Evolutionary conservation across 2,113 vertebrate genomes (phyloP).

Genomic region (Clarias gariepinus): DNA sequence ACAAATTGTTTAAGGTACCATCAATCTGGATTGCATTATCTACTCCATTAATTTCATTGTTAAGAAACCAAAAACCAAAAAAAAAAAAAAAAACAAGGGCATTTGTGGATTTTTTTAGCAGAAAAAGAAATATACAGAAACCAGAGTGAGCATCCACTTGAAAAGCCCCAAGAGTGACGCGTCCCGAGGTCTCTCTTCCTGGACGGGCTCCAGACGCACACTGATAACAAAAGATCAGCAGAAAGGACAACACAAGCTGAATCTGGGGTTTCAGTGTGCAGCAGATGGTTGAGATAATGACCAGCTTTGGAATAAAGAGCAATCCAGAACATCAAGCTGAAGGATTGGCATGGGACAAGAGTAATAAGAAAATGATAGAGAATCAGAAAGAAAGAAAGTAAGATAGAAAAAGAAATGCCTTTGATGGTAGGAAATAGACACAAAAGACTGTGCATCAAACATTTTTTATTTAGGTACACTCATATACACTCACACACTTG

Average conservation of each 20-base stretch:
- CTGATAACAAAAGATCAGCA: constrained; percentile 56
- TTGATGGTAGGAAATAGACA: not conserved
- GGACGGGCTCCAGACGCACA: constrained; percentile 43
- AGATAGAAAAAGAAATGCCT: not conserved
- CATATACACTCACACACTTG: not conserved
- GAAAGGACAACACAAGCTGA: constrained; percentile 50
- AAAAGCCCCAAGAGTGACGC: constrained; percentile 36
- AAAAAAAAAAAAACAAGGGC: not conserved
- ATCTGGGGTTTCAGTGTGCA: constrained; percentile 45
- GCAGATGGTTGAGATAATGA: constrained; percentile 60
- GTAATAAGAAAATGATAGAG: constrained; percentile 20
- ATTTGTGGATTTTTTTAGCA: not conserved
- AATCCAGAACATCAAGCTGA: constrained; percentile 21
- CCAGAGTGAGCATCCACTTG: not conserved
- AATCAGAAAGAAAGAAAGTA: too few species aligned
- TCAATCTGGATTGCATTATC: constrained; percentile 21
- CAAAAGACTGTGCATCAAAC: not conserved
- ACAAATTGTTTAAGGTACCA: constrained; percentile 35
- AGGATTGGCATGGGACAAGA: constrained; percentile 20
- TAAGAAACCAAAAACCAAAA: constrained; percentile 1
- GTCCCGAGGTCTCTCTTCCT: constrained; percentile 38
- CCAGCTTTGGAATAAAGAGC: constrained; percentile 46
- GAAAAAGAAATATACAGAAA: not conserved
- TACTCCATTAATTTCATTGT: constrained; percentile 22
- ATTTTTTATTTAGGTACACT: not conserved